Evolutionary conservation across 2,888 invertebrate species (phyloP).

Genomic region (Drosophila picticornis): DNA sequence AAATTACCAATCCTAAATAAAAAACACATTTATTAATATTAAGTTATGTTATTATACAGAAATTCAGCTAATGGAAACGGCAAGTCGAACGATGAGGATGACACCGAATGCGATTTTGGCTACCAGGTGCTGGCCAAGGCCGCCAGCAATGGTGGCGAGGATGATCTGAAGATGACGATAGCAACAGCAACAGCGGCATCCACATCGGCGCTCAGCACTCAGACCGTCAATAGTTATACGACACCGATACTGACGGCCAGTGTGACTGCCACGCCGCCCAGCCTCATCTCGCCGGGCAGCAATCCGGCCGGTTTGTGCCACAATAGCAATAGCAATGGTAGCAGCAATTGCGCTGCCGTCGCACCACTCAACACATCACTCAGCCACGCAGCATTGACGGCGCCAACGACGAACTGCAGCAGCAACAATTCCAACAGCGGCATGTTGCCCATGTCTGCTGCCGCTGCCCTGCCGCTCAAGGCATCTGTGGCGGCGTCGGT

Average conservation of each 20-base stretch:
- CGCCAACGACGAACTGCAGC: constrained; percentile 49
- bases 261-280: constrained; percentile 60
- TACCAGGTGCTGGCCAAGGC: constrained; percentile 83
- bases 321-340: constrained; percentile 63
- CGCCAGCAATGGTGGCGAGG: constrained; percentile 72
- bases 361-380: constrained; percentile 48
- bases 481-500: constrained; percentile 39
- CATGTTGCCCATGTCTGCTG: constrained; percentile 72
- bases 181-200: constrained; percentile 49
- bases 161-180: constrained; percentile 73
- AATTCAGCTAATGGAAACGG: constrained; percentile 70
- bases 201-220: constrained; percentile 53
- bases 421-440: constrained; percentile 50
- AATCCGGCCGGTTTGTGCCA: constrained; percentile 39
- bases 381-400: constrained; percentile 60
- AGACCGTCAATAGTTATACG: constrained; percentile 62
- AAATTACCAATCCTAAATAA: neutral
- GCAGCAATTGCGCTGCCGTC: constrained; percentile 67
- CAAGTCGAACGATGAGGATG: constrained; percentile 82
- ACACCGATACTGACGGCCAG: constrained; percentile 56
- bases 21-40: neutral
- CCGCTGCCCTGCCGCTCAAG: constrained; percentile 56
- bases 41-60: constrained; percentile 50
- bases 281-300: constrained; percentile 63
- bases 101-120: constrained; percentile 83